Evolutionary conservation across 2,113 vertebrate species (phyloP), one percentile per base, ranked within the genome.

Genomic region (Scomber scombrus): DNA sequence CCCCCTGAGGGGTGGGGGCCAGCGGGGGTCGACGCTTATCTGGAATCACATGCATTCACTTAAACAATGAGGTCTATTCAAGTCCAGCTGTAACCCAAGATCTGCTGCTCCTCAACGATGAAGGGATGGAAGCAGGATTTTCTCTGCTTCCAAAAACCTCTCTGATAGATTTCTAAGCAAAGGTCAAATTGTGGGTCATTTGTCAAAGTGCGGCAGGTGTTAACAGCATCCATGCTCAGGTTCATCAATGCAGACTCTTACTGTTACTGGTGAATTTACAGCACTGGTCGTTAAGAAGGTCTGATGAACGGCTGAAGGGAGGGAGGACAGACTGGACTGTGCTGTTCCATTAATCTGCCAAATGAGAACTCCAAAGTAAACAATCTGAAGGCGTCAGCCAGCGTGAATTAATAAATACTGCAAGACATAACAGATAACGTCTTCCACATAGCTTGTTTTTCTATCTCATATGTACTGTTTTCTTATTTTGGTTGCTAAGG

Each of bases 61-160:
- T 43, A 80, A 77, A 93, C 90, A 93, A 91, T 85, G 87, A 84
- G 50, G 54, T 31, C 71, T 26, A 86, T 90, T 91, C 81, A 90
- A 26, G 75, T 75, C 66, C 50, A 63, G 63, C 63, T 75, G 55
- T 46, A 71, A 73, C 46, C 47, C 52, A 65, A 78, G 79, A 64
- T 63, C 62, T 0, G 70, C 15, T 50, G 73, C 21, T 23, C 65
- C 60, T 68, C 13, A 7, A 11, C 18, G 31, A 74, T n/a, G n/a
- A 18, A 55, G 52, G 46, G 51, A 49, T 51, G 70, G 70, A 46
- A 66, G 23, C 9, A 40, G 23, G 19, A 55, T 73, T 49, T 55
- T 5, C 68, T 62, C 18, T 7, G 49, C 66, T 9, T 40, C 8
- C 7, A 40, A 9, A 40, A 40, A 9, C 1, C 34, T 40, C 34